These are phyloP conservation scores for Achroia grisella DNA, from an alignment of 1,140 invertebrate species.

Conservation along the genomic window DNA sequence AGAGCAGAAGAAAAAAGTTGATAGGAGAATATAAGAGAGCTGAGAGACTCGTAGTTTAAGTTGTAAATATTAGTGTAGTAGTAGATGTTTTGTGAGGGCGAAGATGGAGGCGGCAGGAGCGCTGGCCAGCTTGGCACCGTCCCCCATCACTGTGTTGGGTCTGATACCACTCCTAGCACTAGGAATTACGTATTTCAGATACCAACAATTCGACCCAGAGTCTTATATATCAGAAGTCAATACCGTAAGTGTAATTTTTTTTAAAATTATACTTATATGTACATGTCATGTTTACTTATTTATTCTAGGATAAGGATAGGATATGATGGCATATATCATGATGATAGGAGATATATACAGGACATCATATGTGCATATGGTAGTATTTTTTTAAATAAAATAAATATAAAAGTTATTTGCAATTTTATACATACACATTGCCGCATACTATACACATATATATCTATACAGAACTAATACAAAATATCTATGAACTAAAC, in stretches of 20 bases:
- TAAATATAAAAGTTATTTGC: too few species aligned
- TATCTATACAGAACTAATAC: too few species aligned
- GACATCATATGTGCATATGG: too few species aligned
- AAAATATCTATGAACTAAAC: too few species aligned
- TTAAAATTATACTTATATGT: too few species aligned
- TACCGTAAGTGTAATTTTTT: conserved; percentile 74
- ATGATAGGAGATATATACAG: too few species aligned
- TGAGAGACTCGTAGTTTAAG: conserved; percentile 52
- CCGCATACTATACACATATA: too few species aligned
- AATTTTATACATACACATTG: too few species aligned
- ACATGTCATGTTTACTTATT: too few species aligned
- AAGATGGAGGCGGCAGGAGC: conserved; percentile 67
- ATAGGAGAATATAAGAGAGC: conserved; percentile 58
- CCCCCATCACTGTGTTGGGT: conserved; percentile 76
- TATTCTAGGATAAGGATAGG: too few species aligned
- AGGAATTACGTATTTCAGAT: conserved; percentile 86
- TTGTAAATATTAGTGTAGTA: conserved; percentile 59
- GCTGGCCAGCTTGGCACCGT: conserved; percentile 64
- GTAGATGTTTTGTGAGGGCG: conserved; percentile 50
- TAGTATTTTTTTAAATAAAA: too few species aligned
- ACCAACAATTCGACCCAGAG: conserved; percentile 87
- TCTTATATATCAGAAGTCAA: conserved; percentile 80
- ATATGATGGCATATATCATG: too few species aligned
- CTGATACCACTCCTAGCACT: conserved; percentile 86
- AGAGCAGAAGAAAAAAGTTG: conserved; percentile 58